Base-by-base conservation (phyloP, 2,113 vertebrate species). In the Etheostoma cragini region DNA sequence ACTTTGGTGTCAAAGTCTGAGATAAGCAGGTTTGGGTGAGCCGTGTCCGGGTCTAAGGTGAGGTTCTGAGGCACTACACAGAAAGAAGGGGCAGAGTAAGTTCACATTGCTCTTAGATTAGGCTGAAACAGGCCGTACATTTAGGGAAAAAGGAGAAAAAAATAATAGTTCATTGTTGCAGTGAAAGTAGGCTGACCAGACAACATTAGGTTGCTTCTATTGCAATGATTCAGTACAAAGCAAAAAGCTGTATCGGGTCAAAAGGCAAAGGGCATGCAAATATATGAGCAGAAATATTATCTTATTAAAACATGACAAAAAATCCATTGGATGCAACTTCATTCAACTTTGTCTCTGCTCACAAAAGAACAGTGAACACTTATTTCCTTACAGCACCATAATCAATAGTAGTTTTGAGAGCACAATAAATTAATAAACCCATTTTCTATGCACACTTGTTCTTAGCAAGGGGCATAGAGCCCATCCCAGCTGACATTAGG, bases 51-150 rank as follows among this genome's bases (percentile, higher is more conserved):
- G 80, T 96, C 95, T 33, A 96, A 57, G 8, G 93, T 95, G 58
- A 96, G 93, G 87, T 96, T 96, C 87, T 95, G 94, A n/a, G 95
- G 95, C 90, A 95, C 95, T 96, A 47, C 3, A 45, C 0, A 50
- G 7, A 75, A 13, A 58, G 0, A 66, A 0, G 3, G 3, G 1
- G n/a, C 57, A 10, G 38, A 12, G 65, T 78, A 53, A 80, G 65
- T 45, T 66, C 8, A 13, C 5, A 13, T 54, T 24, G 14, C 8
- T 22, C 12, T n/a, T 15, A 10, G 7, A 6, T 6, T 11, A 17
- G 10, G 56, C n/a, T 50, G 3, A 58, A 72, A 6, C 17, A 56
- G 69, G 33, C 24, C 67, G 24, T 6, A 49, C n/a, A 22, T 38
- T 46, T 7, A 22, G 33, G 10, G 1, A 46, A 46, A 46, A n/a